Evolutionary conservation across 2,797 vertebrate species (phyloP), one percentile per base, ranked within the genome.

Genomic region (Rhinophrynus dorsalis): DNA sequence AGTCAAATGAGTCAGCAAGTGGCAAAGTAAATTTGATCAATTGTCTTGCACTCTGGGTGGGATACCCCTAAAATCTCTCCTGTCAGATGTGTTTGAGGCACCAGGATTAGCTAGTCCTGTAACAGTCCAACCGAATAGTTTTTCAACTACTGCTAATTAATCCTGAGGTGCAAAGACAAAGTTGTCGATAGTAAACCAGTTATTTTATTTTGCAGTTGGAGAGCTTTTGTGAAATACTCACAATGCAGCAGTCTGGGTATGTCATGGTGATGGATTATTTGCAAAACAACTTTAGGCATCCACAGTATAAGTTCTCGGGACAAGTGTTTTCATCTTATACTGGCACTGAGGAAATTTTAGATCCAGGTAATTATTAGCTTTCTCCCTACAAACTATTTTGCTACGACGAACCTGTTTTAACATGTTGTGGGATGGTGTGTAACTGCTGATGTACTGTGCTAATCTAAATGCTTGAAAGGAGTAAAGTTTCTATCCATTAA

Each of bases 241-340:
- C 96, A 20, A 95, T 98, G 95, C 93, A 98, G 70, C 96, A 98
- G 76, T 93, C 94, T 15, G 95, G 96, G 1, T 97, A 97, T 59
- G 96, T 95, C 73, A 98, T 98, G 94, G 83, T 98, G 77, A 98
- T 98, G 95, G 96, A 98, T 80, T 98, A 98, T 69, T 84, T 97
- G 77, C 95, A 97, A 85, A 98, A 98, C 84, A 98, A 98, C 86
- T 96, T 88, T 81, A 83, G 96, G 76, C 92, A 96, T 30, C 95
- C 95, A 73, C 95, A 95, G 35, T 85, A 90, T 69, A 90, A 93
- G 65, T 97, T 96, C 79, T 92, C 90, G 47, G 96, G 95, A 20
- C 95, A 96, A 84, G 90, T 97, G 74, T 97, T 96, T 86, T 95
- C 95, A 65, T 98, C 96, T 51, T 98, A 97, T 74, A 97, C 95